Conservation (phyloP, 1,140 invertebrate species). For the Chironomus striatipennis region DNA sequence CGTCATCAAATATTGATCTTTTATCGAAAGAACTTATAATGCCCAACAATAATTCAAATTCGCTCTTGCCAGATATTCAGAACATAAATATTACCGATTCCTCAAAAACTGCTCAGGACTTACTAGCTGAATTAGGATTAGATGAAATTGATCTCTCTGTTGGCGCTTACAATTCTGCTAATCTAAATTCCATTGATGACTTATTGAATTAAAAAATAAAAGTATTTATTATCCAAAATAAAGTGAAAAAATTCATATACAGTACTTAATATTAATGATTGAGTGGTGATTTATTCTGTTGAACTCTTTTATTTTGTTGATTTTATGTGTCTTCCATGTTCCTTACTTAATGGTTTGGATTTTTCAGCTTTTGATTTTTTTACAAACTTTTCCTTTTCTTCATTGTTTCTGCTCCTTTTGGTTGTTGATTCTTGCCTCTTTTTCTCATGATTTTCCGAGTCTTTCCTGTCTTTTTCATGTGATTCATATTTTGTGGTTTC, state of each 20-base stretch:
- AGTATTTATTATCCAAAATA: slow-evolving; percentile 6
- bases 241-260: background rate
- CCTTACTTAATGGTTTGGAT: background rate
- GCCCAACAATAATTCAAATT: background rate
- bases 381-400: background rate
- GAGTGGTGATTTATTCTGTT: background rate
- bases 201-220: slow-evolving; percentile 18
- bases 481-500: background rate
- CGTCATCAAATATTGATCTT: background rate
- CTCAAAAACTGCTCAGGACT: background rate
- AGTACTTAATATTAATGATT: background rate
- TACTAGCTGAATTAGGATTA: background rate
- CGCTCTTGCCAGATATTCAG: background rate
- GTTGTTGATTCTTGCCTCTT: background rate
- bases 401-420: background rate
- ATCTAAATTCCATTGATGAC: background rate
- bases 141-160: slow-evolving; percentile 1
- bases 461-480: background rate
- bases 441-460: background rate
- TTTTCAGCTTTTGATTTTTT: background rate
- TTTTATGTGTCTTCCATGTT: background rate
- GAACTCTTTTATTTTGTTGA: background rate
- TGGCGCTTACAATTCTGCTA: background rate
- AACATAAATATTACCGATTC: background rate
- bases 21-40: background rate